Percentiles rank a stretch among this genome's conserved stretches.
These are phyloP conservation scores for Trachelus tabidus DNA, from an alignment of 2,888 invertebrate species.

Conservation along the genomic window DNA sequence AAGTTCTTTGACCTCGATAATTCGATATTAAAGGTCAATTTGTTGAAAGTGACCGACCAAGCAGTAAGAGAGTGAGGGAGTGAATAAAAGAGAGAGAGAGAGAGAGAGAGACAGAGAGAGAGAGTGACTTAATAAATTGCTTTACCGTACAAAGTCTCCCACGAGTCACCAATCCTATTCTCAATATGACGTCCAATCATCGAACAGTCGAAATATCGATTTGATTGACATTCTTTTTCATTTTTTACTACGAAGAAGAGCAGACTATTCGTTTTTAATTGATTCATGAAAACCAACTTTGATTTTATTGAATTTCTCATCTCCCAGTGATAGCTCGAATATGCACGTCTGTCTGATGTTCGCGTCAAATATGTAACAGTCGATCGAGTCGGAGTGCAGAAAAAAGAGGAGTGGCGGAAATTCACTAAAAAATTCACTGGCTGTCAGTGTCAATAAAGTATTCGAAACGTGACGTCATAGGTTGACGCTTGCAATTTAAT, in stretches of 20 bases:
- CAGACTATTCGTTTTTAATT: not conserved
- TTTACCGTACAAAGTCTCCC: not conserved
- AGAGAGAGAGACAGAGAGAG: not conserved
- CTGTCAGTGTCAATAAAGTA: not conserved
- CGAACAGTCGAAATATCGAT: not conserved
- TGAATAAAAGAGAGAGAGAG: conserved; percentile 1
- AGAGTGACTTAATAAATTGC: conserved; percentile 5
- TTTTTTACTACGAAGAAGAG: not conserved
- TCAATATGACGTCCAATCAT: not conserved
- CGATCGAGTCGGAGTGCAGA: not conserved
- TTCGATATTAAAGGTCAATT: not conserved
- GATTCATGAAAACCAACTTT: not conserved
- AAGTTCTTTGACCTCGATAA: not conserved
- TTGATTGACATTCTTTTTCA: not conserved
- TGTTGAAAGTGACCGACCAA: not conserved
- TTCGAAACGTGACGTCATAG: not conserved
- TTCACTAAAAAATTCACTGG: not conserved
- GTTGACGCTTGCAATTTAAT: not conserved
- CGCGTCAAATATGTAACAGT: not conserved
- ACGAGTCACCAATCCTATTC: not conserved
- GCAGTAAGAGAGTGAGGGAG: conserved; percentile 3
- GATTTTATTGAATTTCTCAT: not conserved
- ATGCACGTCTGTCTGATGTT: not conserved
- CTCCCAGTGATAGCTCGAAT: not conserved
- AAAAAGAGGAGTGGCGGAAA: not conserved